Evolutionary conservation across 2,797 vertebrate genomes (phyloP).

Genomic region (Hydrophis major): DNA sequence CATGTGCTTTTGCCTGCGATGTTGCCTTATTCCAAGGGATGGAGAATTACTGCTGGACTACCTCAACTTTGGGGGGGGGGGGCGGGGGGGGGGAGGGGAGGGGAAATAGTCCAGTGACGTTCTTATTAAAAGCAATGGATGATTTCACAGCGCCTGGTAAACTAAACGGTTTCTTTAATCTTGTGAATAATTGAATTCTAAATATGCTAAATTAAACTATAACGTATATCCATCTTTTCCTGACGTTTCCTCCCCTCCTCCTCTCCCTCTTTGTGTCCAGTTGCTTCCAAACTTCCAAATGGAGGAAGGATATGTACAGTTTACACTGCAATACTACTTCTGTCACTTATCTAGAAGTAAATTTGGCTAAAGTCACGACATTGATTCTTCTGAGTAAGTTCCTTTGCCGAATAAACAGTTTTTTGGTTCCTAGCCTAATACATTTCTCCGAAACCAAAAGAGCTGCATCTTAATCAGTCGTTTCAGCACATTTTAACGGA

Average conservation of each 20-base stretch:
- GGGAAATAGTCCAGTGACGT: background rate
- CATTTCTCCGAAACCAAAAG: background rate
- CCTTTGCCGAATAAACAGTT: background rate
- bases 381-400: background rate
- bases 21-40: background rate
- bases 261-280: background rate
- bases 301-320: background rate
- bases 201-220: background rate
- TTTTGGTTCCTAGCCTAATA: background rate
- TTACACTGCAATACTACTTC: background rate
- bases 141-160: background rate
- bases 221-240: background rate
- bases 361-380: background rate
- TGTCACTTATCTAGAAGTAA: background rate
- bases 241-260: background rate
- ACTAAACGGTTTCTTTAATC: background rate
- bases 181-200: background rate
- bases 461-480: background rate
- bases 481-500: background rate
- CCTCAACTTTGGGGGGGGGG: background rate
- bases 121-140: background rate
- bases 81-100: accelerated
- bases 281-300: background rate
- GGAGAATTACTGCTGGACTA: background rate
- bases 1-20: background rate